phyloP scores from a whole-genome alignment of 92 coral and sea anemone genomes.

The Siderastrea radians region DNA sequence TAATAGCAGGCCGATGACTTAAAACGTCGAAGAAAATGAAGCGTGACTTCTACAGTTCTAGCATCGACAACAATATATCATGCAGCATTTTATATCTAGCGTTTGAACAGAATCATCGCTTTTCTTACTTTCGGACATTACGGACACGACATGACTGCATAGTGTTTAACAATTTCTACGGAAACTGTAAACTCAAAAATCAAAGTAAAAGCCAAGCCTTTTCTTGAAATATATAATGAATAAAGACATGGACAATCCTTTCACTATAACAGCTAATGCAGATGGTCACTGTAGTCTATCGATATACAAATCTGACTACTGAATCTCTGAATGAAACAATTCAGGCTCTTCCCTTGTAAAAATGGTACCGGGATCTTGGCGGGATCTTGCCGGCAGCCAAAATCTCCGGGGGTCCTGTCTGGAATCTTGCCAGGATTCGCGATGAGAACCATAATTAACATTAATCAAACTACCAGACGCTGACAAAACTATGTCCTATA shows the following conservation, averaged over 20 bases:
- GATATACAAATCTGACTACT: background rate
- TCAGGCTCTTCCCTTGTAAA: too few species aligned
- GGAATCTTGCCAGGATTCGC: too few species aligned
- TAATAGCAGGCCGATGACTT: too few species aligned
- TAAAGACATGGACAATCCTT: conserved; percentile 8
- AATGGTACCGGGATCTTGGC: too few species aligned
- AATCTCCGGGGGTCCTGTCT: too few species aligned
- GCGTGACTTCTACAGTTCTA: too few species aligned
- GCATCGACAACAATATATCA: too few species aligned
- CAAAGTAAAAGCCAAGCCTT: background rate
- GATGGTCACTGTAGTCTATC: conserved; percentile 6
- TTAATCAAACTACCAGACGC: too few species aligned
- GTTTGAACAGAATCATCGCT: conserved; percentile 1
- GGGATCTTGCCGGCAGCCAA: too few species aligned
- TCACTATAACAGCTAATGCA: background rate
- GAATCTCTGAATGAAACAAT: conserved; percentile 9
- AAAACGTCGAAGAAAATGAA: too few species aligned
- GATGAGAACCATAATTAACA: too few species aligned
- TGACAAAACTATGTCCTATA: too few species aligned
- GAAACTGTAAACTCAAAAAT: background rate
- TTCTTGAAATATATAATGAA: background rate
- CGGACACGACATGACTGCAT: background rate
- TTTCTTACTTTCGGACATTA: conserved; percentile 3
- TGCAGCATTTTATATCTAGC: background rate
- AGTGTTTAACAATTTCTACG: conserved; percentile 2